A percentile compares a stretch with the other conserved stretches of the same genome.
Conservation (phyloP, 2,888 invertebrate species). For the Nasonia oneida region DNA sequence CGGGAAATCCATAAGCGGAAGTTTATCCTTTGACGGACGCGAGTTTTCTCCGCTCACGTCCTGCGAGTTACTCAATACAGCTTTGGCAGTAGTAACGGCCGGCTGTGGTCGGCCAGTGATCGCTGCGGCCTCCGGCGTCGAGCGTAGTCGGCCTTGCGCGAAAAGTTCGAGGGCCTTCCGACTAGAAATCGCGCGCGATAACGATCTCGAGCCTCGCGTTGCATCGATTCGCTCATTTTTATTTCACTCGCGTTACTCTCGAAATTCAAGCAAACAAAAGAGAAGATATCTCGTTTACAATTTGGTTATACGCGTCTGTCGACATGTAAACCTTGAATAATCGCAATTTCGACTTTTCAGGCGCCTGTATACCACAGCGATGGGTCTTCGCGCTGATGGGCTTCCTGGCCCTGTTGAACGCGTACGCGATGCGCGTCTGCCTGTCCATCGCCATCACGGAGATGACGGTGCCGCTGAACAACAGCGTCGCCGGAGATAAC, state of each 20-base stretch:
- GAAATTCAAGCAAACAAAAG: too few relatives aligned
- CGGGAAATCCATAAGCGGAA: constrained; percentile 15
- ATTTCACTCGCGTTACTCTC: too few relatives aligned
- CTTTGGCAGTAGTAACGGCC: neutral
- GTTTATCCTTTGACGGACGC: neutral
- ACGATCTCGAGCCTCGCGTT: neutral
- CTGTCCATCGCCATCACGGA: constrained; percentile 87
- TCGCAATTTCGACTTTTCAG: constrained; percentile 31
- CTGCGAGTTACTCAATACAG: neutral
- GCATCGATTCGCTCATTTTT: too few relatives aligned
- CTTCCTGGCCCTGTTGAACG: constrained; percentile 86
- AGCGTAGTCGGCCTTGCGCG: neutral
- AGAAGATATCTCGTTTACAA: too few relatives aligned
- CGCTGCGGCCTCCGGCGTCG: constrained; percentile 22
- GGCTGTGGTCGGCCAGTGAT: constrained; percentile 1
- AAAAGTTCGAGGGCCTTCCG: constrained; percentile 48
- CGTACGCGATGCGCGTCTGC: constrained; percentile 88
- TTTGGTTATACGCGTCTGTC: too few relatives aligned
- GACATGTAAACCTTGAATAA: too few relatives aligned
- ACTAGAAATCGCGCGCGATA: constrained; percentile 36
- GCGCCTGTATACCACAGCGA: constrained; percentile 71
- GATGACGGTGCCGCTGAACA: constrained; percentile 80
- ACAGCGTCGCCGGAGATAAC: neutral
- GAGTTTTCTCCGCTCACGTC: constrained; percentile 6
- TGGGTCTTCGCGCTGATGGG: constrained; percentile 83